Evolutionary conservation across 2,797 vertebrate genomes (phyloP), one percentile per base, ranked within the genome.

Genomic region (Sandelia bainsii): DNA sequence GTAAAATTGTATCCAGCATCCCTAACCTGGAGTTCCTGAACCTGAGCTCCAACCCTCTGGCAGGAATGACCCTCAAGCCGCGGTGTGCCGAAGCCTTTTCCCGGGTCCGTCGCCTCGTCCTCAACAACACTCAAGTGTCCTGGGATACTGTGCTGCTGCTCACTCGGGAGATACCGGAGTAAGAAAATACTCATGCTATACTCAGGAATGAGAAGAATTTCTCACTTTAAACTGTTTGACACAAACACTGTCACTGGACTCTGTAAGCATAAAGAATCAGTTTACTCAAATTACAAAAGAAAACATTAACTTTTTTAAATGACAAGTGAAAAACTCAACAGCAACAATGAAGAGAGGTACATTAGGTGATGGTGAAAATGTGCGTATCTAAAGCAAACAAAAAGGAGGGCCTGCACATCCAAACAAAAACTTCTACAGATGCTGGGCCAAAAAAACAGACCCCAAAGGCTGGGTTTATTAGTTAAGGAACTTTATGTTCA

Each of bases 71-170:
- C 83, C 87, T 99, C 75, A 95, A 97, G 77, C 93, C 94, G n/a
- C 92, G 87, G 7, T 96, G 94, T 11, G 96, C 96, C 17, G 95
- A 95, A 80, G 94, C 96, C 79, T 98, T 99, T 75, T 95, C 95
- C 52, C 92, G 95, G 13, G 95, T 99, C 65, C 95, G 95, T 42
- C 97, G 97, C 63, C 96, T 99, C 13, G 97, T 99, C 81, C 97
- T 99, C 83, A 99, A 99, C 95, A 99, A 98, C 94, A 99, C 97
- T 83, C 97, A 95, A 92, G 95, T 98, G 80, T 96, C 97, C 74
- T 99, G 98, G 98, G 95, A 98, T 83, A 96, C 96, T 0, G 95
- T 99, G 86, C 93, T 98, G 91, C 95, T 91, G 14, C 94, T 99
- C 81, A 95, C 97, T 69, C 93, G 93, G 85, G 96, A 97, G 58